Base-by-base conservation (phyloP, 2,113 vertebrate species). In the Irena cyanogastra region DNA sequence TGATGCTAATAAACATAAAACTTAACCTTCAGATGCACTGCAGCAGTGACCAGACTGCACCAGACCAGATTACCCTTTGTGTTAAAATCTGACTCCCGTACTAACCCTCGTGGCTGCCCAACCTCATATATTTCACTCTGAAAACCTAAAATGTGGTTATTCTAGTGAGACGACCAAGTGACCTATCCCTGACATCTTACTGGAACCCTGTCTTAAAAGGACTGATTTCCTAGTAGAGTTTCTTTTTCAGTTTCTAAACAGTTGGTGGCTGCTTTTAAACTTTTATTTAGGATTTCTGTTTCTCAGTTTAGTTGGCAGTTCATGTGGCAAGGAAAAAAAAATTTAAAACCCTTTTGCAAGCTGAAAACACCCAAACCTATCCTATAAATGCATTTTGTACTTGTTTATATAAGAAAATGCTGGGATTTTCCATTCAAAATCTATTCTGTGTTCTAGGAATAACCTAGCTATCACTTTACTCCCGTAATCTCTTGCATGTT, bases 1-100 rank as follows among this genome's bases (percentile, higher is more conserved):
- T 98, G 95, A 96, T 98, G 97, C 98, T 98, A 98, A 98, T 98
- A 98, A 98, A 98, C 98, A 98, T 98, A 98, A 98, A 98, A 97
- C 92, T 89, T 98, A 98, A 98, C 98, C 98, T 98, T 98, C 98
- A 98, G 96, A 97, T 97, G 94, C 94, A 90, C 90, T 95, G 97
- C 97, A 95, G 97, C 97, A 97, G 96, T 98, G 98, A 97, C 98
- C 98, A 97, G 97, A 92, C 95, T 96, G 97, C 94, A 56, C 97
- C 97, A 97, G 97, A 96, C 97, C 97, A 96, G 97, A 97, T 97
- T 97, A 97, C 95, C 96, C 97, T 98, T 97, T 98, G 90, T 97
- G 82, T 95, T 94, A 95, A 96, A 97, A 94, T 95, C 80, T 90
- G 91, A 97, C 91, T 83, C 85, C 69, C 49, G 39, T 70, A 85